phyloP scores from a whole-genome alignment of 2,888 invertebrate genomes.

The Xylophagus ater region DNA sequence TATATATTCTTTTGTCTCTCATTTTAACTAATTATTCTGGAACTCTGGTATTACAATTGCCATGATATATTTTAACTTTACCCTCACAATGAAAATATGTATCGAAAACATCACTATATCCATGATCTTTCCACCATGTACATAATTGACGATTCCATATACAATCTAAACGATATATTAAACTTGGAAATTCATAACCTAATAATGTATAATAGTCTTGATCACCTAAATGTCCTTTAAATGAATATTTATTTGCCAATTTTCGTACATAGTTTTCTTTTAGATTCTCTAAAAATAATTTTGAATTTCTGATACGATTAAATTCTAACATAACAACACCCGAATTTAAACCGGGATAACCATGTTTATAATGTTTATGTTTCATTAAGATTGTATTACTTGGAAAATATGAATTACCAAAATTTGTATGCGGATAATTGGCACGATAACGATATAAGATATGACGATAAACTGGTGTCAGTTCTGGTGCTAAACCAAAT shows the following conservation, averaged over 20 bases:
- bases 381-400: constrained; percentile 21
- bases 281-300: constrained; percentile 47
- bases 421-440: constrained; percentile 49
- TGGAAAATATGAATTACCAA: constrained; percentile 42
- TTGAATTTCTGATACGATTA: constrained; percentile 51
- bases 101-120: constrained; percentile 59
- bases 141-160: constrained; percentile 73
- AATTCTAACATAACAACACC: constrained; percentile 65
- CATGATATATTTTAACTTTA: constrained; percentile 56
- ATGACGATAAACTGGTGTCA: constrained; percentile 69
- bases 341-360: constrained; percentile 69
- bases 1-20: background rate
- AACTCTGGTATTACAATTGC: constrained; percentile 63
- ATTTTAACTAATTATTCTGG: constrained; percentile 36
- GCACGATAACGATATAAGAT: constrained; percentile 55
- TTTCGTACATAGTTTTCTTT: constrained; percentile 43
- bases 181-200: constrained; percentile 54
- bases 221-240: constrained; percentile 67
- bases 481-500: constrained; percentile 61
- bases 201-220: constrained; percentile 70
- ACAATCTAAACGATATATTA: constrained; percentile 64
- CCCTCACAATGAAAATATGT: constrained; percentile 58
- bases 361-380: constrained; percentile 31
- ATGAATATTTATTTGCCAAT: constrained; percentile 50
- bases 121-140: constrained; percentile 68